Evolutionary conservation across 1,140 invertebrate genomes (phyloP), one percentile per base, ranked within the genome.

Genomic region (Drosophila bifasciata): DNA sequence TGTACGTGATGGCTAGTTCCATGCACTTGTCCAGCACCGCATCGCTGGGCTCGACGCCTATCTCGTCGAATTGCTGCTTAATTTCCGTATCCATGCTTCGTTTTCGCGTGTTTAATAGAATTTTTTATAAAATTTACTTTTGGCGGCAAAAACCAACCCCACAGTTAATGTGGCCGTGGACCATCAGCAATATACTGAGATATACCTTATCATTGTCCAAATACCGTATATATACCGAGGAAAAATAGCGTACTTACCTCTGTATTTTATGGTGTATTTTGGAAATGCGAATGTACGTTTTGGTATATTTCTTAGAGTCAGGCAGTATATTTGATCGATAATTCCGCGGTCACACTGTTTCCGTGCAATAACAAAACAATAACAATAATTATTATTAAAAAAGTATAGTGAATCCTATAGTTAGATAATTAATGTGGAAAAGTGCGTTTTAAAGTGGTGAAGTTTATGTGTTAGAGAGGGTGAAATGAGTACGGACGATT

Each of bases 1-100:
- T 91, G 71, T 94, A 93, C 51, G 91, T 90, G 61, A 92, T 84
- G 76, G 94, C 94, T 69, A 95, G 91, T 84, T 93, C 93, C 75
- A 93, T 66, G 69, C 91, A 91, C 69, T 79, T 90, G 9, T 76
- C 78, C 6, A 92, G 39, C 5, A 83, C 89, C 16, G 70, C 51
- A 9, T 50, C 72, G 9, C 43, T 64, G 19, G 86, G 89, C 32
- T 91, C 90, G 0, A 91, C 63, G 32, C 90, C 90, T 64, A 91
- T 86, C 57, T 91, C 90, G 40, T 91, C 90, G 25, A 91, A 91
- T 71, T 91, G 90, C 41, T 89, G 79, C 49, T 79, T 86, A 1
- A 91, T 44, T 71, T 91, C 89, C 16, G 52, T 52, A 21, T 91
- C 85, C 89, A 91, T 91, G 3, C 5, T 36, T 46, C 21, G 57